Conservation (phyloP, 2,888 invertebrate genomes). For the Macroteleia sp. region DNA sequence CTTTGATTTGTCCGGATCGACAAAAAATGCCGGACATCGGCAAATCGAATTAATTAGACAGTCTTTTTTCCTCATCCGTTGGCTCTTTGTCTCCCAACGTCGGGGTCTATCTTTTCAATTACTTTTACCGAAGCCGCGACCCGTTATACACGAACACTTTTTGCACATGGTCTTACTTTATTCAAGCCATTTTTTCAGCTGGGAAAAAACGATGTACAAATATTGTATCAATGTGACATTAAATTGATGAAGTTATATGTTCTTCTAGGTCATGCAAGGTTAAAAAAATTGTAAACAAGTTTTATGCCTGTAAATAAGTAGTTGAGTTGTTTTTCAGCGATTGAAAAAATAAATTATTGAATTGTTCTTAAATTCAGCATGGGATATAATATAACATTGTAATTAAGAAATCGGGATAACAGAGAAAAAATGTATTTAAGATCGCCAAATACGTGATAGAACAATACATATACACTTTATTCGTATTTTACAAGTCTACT, state of each 20-base stretch:
- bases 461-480: too few relatives aligned
- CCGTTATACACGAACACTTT: constrained; percentile 44
- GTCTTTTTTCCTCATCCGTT: constrained; percentile 34
- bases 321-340: too few relatives aligned
- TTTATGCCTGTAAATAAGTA: too few relatives aligned
- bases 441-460: too few relatives aligned
- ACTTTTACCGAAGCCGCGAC: constrained; percentile 65
- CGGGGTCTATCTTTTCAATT: constrained; percentile 40
- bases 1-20: constrained; percentile 63
- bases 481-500: too few relatives aligned
- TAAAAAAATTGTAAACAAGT: constrained; percentile 13
- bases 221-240: constrained; percentile 34
- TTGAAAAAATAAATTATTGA: too few relatives aligned
- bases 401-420: too few relatives aligned
- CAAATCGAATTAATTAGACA: constrained; percentile 59
- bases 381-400: too few relatives aligned
- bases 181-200: constrained; percentile 9
- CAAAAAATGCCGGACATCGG: constrained; percentile 63
- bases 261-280: constrained; percentile 6
- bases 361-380: too few relatives aligned
- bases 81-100: constrained; percentile 45
- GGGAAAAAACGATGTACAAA: constrained; percentile 23
- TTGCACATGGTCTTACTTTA: constrained; percentile 17
- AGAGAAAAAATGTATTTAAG: too few relatives aligned
- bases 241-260: constrained; percentile 30